phyloP scores from a whole-genome alignment of 2,888 invertebrate species.

The Piscicola geometra region DNA sequence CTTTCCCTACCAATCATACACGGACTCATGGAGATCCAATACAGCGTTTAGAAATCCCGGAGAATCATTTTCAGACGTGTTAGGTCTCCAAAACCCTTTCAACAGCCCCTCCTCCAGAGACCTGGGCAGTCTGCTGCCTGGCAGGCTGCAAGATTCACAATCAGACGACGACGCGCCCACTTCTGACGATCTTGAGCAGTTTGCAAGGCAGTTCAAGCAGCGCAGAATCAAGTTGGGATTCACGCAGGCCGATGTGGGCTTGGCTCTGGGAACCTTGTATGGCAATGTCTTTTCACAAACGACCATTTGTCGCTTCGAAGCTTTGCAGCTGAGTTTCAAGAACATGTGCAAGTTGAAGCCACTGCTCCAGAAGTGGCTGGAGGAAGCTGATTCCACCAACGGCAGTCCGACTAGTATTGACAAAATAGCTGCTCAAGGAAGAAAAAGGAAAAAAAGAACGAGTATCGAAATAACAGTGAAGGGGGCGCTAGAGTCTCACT shows the following conservation, averaged over 20 bases:
- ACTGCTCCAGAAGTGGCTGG: conserved; percentile 94
- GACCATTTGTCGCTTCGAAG: conserved; percentile 99
- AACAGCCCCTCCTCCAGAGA: conserved; percentile 9
- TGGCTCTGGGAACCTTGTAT: conserved; percentile 94
- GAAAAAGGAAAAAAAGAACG: conserved; percentile 98
- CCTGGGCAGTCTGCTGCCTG: conserved; percentile 10
- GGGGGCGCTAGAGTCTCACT: conserved; percentile 88
- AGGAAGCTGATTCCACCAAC: conserved; percentile 96
- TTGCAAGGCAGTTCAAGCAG: conserved; percentile 99
- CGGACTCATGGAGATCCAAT: conserved; percentile 21
- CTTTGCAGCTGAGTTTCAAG: conserved; percentile 96
- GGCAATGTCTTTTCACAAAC: conserved; percentile 99
- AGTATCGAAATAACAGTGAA: conserved; percentile 97
- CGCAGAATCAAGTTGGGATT: conserved; percentile 96
- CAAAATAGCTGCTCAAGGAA: conserved; percentile 96
- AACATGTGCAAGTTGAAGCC: conserved; percentile 99
- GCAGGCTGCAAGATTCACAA: conserved; percentile 46
- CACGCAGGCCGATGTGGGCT: conserved; percentile 96
- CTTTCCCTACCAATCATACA: conserved; percentile 28
- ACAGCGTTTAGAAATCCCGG: not conserved
- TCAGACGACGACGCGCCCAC: conserved; percentile 82
- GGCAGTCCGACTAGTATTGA: conserved; percentile 96
- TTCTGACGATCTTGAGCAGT: conserved; percentile 95
- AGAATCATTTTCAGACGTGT: conserved; percentile 24
- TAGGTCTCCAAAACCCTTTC: conserved; percentile 25